Evolutionary conservation across 2,797 vertebrate genomes (phyloP), one percentile per base, ranked within the genome.

Genomic region (Botia kubotai): DNA sequence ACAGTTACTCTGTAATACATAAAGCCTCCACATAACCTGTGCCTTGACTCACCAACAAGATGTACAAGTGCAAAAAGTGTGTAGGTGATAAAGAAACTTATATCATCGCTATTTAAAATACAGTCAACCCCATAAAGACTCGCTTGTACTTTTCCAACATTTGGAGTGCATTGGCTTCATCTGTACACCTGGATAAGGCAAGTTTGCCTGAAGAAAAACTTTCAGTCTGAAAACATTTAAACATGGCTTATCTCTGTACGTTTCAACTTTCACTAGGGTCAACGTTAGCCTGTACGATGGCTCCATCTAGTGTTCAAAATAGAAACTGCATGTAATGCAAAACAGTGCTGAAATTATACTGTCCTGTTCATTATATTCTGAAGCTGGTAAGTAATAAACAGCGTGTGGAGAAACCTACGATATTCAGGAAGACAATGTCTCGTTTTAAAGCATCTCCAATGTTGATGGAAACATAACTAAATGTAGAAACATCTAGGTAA

Each of bases 21-120:
- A 14, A 78, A 78, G 39, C 76, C 76, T 78, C 69, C 76, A 36
- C 76, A 43, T 71, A 70, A 78, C 67, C 67, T 50, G 58, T 57
- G 48, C 67, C 19, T 43, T 78, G 55, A 57, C 43, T 77, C 63
- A 66, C 67, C 21, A 14, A 77, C 75, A 69, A 66, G 29, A 17
- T 60, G 17, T 57, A 69, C 53, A 17, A 70, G 23, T 62, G 7
- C 43, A 78, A 70, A 21, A 62, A 17, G 43, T 17, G 53, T 70
- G 39, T 70, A 50, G 46, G 67, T 78, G 23, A 77, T 19, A 29
- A 8, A 46, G 2, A 48, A 48, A 48, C 39, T 11, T 75, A 33
- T n/a, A n/a, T 23, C 16, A 63, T 17, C n/a, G 2, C 16, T 65
- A 26, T 21, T 65, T 62, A 62, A 63, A 48, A 62, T 11, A 29